A percentile compares a stretch with the other conserved stretches of the same genome.
Conservation (phyloP, 2,113 vertebrate species). For the Danionella cerebrum region DNA sequence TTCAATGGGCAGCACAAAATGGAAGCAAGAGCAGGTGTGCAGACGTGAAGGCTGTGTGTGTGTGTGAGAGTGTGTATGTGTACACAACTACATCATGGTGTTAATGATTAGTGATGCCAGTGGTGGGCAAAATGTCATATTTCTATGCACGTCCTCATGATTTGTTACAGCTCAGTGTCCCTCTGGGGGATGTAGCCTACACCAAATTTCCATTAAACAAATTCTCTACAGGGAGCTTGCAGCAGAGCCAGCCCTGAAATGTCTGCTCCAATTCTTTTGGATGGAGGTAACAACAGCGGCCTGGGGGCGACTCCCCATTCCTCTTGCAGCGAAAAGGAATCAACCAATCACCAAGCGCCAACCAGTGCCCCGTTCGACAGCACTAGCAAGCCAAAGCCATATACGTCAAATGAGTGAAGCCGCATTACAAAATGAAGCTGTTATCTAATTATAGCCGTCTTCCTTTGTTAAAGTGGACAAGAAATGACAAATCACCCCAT, state of each 20-base stretch:
- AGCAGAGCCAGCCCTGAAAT: constrained; percentile 31
- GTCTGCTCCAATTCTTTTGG: constrained; percentile 43
- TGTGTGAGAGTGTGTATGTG: background rate
- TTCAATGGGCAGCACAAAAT: constrained; percentile 12
- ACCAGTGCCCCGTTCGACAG: background rate
- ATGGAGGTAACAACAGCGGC: constrained; percentile 22
- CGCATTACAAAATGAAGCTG: background rate
- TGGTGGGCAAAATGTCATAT: constrained; percentile 41
- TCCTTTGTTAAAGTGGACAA: background rate
- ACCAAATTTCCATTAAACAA: constrained; percentile 46
- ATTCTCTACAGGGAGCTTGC: constrained; percentile 27
- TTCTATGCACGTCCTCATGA: constrained; percentile 27
- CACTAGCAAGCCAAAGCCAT: background rate
- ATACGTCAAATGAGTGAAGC: background rate
- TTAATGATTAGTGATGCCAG: constrained; percentile 41
- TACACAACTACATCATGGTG: constrained; percentile 12
- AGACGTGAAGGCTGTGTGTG: background rate
- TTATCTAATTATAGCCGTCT: background rate
- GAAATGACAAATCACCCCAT: too few relatives aligned
- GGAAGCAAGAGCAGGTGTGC: constrained; percentile 7
- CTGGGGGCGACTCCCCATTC: constrained; percentile 10
- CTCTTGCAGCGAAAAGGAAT: constrained; percentile 16
- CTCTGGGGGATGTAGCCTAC: constrained; percentile 35
- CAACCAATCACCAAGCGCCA: constrained; percentile 15
- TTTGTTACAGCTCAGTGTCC: constrained; percentile 34